Conservation (phyloP, 2,113 vertebrate species). For the Limanda limanda region DNA sequence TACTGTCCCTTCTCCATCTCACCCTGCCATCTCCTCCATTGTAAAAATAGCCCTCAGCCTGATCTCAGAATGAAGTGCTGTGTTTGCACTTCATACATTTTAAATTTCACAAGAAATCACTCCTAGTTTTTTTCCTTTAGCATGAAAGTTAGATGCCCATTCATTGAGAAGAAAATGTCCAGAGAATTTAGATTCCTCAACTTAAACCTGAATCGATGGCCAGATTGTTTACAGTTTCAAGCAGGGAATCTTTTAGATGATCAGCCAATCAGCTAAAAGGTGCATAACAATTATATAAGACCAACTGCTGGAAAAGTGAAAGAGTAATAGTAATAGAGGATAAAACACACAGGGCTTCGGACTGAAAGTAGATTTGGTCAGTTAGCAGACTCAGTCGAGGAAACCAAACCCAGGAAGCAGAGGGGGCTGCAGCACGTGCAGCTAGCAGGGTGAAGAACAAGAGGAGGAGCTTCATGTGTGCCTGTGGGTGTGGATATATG, state of each 20-base stretch:
- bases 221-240: neutral
- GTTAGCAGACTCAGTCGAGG: neutral
- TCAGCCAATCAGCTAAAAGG: neutral
- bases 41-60: constrained; percentile 7
- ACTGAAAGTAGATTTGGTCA: neutral
- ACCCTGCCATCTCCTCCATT: neutral
- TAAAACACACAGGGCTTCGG: neutral
- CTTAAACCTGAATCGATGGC: neutral
- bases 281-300: too few relatives aligned
- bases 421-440: constrained; percentile 39
- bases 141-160: neutral
- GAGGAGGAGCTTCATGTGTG: constrained; percentile 45
- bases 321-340: neutral
- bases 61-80: constrained; percentile 6
- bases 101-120: neutral
- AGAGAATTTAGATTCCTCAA: neutral
- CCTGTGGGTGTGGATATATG: constrained; percentile 2
- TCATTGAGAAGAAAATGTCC: neutral
- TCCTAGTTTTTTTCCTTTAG: too few relatives aligned
- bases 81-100: neutral
- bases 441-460: neutral
- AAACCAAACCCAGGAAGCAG: constrained; percentile 33
- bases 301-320: neutral
- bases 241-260: neutral
- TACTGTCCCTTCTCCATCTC: constrained; percentile 26